Base-by-base conservation (phyloP, 2,113 vertebrate genomes). In the Reinhardtius hippoglossoides region DNA sequence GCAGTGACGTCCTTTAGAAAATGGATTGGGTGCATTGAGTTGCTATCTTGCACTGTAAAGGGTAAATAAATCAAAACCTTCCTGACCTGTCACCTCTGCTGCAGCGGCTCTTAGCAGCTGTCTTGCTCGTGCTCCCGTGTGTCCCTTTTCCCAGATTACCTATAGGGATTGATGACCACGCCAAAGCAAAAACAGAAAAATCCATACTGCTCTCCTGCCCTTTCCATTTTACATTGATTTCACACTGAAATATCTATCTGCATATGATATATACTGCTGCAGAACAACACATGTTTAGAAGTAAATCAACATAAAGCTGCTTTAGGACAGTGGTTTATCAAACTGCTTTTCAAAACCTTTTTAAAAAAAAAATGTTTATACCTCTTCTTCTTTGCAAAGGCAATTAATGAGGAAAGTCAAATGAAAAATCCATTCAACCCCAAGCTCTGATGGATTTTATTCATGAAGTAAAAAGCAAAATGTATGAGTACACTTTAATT, bases 211-310 rank as follows among this genome's bases (percentile, higher is more conserved):
- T 81, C 78, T 40, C 54, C 60, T 80, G 74, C 88, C 79, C 84
- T 88, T 91, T 89, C 81, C 59, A 83, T 80, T 59, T 78, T 59
- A 20, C 74, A 92, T 90, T 81, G 87, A 91, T 91, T 88, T 76
- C 24, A 16, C 71, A 13, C 66, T 87, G 68, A 88, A 89, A 79
- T 85, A 90, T 92, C 84, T 81, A 87, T 87, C 79, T 84, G 63
- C 80, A 87, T 90, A 74, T 81, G 82, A 76, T 72, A 31, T 84
- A 77, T 85, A 42, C 61, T 77, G 40, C 70, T 72, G 67, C 63
- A 71, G 37, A 20, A 64, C 73, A 80, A 69, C 55, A 74, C 23
- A 42, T 64, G 71, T 70, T 78, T 35, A 81, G 52, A 46, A 21
- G 59, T 80, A 86, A 87, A 90, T 78, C 61, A 75, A 58, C 70